Percentiles rank a stretch among this genome's conserved stretches.
Conservation (phyloP, 2,888 invertebrate genomes). For the Muscina levida region DNA sequence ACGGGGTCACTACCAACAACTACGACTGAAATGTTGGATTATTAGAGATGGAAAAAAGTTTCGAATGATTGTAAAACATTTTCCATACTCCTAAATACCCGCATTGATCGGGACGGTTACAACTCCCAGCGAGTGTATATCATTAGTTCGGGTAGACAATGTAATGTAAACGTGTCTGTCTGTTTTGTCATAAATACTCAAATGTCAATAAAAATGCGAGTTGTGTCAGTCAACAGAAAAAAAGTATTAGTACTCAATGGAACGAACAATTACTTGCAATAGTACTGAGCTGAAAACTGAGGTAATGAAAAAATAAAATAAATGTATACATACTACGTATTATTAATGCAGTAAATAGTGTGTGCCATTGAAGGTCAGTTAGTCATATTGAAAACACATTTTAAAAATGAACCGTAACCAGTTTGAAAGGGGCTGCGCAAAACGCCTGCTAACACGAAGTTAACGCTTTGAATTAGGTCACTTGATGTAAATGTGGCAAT, state of each 20-base stretch:
- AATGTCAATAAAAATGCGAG: not conserved
- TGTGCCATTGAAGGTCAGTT: conserved; percentile 38
- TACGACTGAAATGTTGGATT: conserved; percentile 10
- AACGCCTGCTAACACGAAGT: too few species aligned
- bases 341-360: conserved; percentile 20
- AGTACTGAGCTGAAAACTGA: not conserved
- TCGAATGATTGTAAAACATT: not conserved
- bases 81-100: conserved; percentile 23
- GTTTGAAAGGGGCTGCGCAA: not conserved
- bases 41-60: conserved; percentile 1
- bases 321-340: not conserved
- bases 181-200: not conserved
- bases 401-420: conserved; percentile 1
- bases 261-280: conserved; percentile 29
- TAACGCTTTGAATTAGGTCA: too few species aligned
- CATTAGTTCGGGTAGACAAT: not conserved
- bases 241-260: not conserved
- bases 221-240: not conserved
- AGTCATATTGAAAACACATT: conserved; percentile 8
- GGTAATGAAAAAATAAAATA: not conserved
- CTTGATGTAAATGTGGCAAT: too few species aligned
- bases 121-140: conserved; percentile 12
- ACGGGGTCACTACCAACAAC: conserved; percentile 57
- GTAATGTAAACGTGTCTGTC: conserved; percentile 18
- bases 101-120: not conserved